Base-by-base conservation (phyloP, 1,140 invertebrate species). In the Drosophila prosaltans region DNA sequence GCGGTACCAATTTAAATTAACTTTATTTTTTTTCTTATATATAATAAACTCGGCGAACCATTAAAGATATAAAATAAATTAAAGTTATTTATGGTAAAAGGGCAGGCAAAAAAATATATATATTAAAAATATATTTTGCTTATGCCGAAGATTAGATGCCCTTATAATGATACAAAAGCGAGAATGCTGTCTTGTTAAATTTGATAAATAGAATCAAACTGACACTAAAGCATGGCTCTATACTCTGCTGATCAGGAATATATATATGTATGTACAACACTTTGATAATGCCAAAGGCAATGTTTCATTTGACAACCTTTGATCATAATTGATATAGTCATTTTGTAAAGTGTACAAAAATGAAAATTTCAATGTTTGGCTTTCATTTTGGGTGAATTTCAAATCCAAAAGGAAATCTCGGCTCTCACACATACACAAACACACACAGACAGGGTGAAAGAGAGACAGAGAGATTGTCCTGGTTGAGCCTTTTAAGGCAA, bases 71-170 rank as follows among this genome's bases (percentile, higher is more conserved):
- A 61, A 69, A 84, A 68, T 82, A 68, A 70, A 78, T 78, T 57
- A 65, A 51, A 65, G 82, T 79, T 72, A 85, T 82, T 85, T 82
- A 85, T 88, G 68, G 65, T 48, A 67, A 58, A 26, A 60, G 70
- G 39, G 63, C 74, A 11, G 28, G 55, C 28, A 21, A 36, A 57
- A 36, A 58, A 36, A 58, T 16, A 51, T 9, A 7, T 26, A 1
- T n/a, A 51, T 21, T 9, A 16, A 7, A 59, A 40, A 24, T 24
- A 3, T 5, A 36, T 6, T 36, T 5, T 5, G 6, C 6, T 26
- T 11, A 3, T 6, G 8, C 0, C 57, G 32, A 39, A 59, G 9
- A 40, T 40, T 39, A 8, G 9, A 59, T 30, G n/a, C 55, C 45
- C 45, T 51, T 3, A 51, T 4, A n/a, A n/a, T 4, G 11, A 24